Base-by-base conservation (phyloP, 2,113 vertebrate species). In the Pygoscelis adeliae region DNA sequence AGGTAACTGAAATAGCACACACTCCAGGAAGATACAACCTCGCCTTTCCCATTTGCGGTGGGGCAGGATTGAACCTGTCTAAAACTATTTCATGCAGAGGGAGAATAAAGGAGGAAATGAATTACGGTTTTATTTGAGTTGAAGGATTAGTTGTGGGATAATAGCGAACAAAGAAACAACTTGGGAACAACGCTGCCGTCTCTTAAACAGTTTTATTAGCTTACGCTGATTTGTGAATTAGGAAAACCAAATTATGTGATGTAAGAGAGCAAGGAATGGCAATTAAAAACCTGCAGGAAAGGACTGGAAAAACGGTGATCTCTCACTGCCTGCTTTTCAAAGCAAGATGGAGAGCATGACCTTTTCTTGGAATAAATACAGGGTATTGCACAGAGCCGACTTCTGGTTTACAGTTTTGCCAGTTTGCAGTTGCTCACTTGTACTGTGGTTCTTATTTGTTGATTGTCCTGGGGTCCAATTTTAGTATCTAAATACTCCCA, bases 1-100 rank as follows among this genome's bases (percentile, higher is more conserved):
- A 86, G 80, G 85, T 96, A 96, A 91, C 53, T 95, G 95, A 90
- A 96, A 95, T 63, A 13, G 14, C 20, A 46, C 69, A 52, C 1
- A 0, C 78, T 94, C 52, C 87, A 87, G 87, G 91, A 90, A 90
- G 83, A 90, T 40, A 67, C 38, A 86, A 36, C 92, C 96, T 97
- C 1, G 1, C 83, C 79, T 90, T 63, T 91, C 72, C 67, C 76
- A 73, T 86, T 95, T 88, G 52, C 0, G 1, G 65, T 50, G 32
- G 86, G 84, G 92, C 97, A 89, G 92, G 97, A 97, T 81, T 80
- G 91, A 98, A 93, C 97, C 86, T 97, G 96, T 94, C 96, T 69
- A 25, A 77, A 92, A 76, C 73, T 72, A 17, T 87, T 94, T 85
- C 17, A 29, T 87, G 77, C 72, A 44, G 76, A 69, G 83, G 77